Percentiles rank a stretch among this genome's conserved stretches.
These are phyloP conservation scores for Aegotheles bennettii DNA, from an alignment of 2,113 vertebrate genomes.

Conservation along the genomic window DNA sequence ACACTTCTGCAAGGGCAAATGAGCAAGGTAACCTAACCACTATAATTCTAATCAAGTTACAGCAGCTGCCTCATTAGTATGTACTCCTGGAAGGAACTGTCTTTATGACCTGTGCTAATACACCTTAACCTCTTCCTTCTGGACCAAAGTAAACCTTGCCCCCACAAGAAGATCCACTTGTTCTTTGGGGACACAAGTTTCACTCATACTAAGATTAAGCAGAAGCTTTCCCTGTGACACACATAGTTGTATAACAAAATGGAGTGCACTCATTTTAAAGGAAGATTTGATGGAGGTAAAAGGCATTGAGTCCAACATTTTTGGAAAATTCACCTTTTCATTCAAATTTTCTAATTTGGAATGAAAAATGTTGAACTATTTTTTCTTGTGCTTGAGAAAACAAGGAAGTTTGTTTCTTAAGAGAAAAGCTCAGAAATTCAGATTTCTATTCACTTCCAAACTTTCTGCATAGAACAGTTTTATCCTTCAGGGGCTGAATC, in stretches of 20 bases:
- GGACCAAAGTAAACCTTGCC: neutral
- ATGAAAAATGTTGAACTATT: neutral
- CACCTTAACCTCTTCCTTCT: neutral
- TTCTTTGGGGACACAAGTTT: neutral
- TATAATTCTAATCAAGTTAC: neutral
- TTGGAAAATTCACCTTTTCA: neutral
- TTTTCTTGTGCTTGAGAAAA: neutral
- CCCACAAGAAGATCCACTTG: neutral
- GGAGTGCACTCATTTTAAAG: neutral
- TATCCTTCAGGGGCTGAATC: neutral
- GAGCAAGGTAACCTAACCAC: neutral
- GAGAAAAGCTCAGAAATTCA: neutral
- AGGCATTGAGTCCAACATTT: neutral
- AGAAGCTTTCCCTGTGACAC: neutral
- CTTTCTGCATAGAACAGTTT: neutral
- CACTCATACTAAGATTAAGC: neutral
- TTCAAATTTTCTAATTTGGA: neutral
- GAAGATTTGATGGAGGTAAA: neutral
- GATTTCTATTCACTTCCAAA: neutral
- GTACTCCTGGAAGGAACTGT: neutral
- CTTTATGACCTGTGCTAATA: neutral
- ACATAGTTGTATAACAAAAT: neutral
- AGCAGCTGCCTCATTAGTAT: neutral
- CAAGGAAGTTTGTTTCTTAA: neutral
- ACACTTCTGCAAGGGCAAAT: neutral